Conservation (phyloP, 2,888 invertebrate species). For the Abscondita cerata region DNA sequence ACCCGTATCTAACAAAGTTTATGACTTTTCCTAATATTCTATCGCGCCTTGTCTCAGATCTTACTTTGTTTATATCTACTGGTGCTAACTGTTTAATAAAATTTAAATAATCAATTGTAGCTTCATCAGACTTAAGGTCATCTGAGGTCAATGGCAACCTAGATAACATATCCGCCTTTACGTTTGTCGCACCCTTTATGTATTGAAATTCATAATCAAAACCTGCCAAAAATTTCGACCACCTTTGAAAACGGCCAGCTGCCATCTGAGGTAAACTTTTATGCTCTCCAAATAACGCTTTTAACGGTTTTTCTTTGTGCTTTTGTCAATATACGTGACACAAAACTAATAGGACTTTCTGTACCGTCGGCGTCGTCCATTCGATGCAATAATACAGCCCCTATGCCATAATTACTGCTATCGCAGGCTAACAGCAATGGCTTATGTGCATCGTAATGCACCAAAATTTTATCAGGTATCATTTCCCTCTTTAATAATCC, state of each 20-base stretch:
- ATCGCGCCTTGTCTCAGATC: conserved; percentile 7
- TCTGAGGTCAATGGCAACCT: neutral
- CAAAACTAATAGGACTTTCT: neutral
- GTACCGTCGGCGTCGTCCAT: too few species aligned
- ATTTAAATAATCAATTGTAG: conserved; percentile 14
- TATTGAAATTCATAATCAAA: conserved; percentile 12
- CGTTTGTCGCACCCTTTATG: neutral
- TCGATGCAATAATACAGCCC: too few species aligned
- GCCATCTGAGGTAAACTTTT: neutral
- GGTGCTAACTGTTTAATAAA: conserved; percentile 13
- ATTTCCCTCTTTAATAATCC: neutral
- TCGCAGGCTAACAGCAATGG: too few species aligned
- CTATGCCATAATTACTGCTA: neutral
- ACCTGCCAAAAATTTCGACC: neutral
- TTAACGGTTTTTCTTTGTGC: neutral
- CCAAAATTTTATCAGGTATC: neutral
- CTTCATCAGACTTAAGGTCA: neutral
- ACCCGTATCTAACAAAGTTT: conserved; percentile 17
- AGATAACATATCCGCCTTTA: neutral
- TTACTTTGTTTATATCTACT: conserved; percentile 15
- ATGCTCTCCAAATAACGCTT: neutral
- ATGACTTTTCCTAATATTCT: conserved; percentile 8
- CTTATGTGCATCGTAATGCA: too few species aligned
- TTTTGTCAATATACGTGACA: neutral
- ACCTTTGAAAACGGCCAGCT: conserved; percentile 2